Evolutionary conservation across 2,113 vertebrate species (phyloP), one percentile per base, ranked within the genome.

Genomic region (Callospermophilus lateralis): DNA sequence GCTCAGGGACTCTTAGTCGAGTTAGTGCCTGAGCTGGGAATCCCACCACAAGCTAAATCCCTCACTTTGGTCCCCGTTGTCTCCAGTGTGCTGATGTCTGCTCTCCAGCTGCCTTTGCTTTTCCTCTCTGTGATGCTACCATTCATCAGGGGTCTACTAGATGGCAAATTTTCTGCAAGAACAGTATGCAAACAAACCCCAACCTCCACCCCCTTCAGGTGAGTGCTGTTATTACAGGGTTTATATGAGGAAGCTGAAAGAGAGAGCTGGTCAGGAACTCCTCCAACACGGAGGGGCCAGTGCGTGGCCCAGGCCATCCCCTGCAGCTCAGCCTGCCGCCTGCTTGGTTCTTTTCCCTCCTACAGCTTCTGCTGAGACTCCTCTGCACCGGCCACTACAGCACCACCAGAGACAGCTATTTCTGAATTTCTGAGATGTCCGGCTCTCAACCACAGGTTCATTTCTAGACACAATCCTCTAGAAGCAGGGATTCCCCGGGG

Each of bases 291-390:
- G 15, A 11, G 12, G 32, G 11, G 8, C 15, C 20, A 9, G 13
- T 19, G 6, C 51, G 63, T 0, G 10, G n/a, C 22, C 7, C 32
- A 76, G 1, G 19, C 34, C 20, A 8, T 13, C 74, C 30, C 16
- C 37, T 15, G 2, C 0, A 15, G n/a, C 0, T 39, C 89, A 24
- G 9, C 6, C n/a, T 17, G 2, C 1, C 8, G 24, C 30, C 28
- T 17, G 0, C 12, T 37, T 8, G 39, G 2, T 30, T n/a, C 61
- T 58, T 42, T 72, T 68, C 1, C 24, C 26, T 45, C 28, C 32
- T 9, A 34, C 9, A 8, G 51, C 28, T 16, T 61, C 76, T 39
- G 20, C 58, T 13, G 19, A 83, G 67, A 22, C 55, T 15, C 37
- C 34, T 73, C 9, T 15, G 3, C 2, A 2, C 19, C 48, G 19